Evolutionary conservation across 2,888 invertebrate genomes (phyloP).

Genomic region (Agrilus biguttatus): DNA sequence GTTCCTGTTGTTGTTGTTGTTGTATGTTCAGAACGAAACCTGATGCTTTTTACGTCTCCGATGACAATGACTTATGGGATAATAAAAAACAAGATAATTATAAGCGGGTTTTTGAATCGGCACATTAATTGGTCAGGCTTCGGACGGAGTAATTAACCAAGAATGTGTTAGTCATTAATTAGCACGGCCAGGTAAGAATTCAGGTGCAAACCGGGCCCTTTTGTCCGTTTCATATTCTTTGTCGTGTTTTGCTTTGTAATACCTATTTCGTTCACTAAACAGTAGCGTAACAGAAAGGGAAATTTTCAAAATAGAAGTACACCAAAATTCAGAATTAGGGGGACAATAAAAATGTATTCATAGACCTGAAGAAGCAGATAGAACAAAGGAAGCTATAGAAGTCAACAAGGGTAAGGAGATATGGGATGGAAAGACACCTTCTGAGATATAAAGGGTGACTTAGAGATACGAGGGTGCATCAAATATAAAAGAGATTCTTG

Average conservation of each 20-base stretch:
- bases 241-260: slow-evolving; percentile 18
- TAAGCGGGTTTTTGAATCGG: slow-evolving; percentile 25
- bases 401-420: too few species aligned
- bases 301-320: too few species aligned
- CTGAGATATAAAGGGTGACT: too few species aligned
- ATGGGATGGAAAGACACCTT: too few species aligned
- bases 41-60: slow-evolving; percentile 18
- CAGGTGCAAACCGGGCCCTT: slow-evolving; percentile 15
- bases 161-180: slow-evolving; percentile 28
- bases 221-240: slow-evolving; percentile 10
- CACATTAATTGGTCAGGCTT: slow-evolving; percentile 27
- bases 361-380: too few species aligned
- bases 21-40: slow-evolving; percentile 25
- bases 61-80: slow-evolving; percentile 18
- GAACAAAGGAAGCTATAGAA: too few species aligned
- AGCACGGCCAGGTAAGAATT: slow-evolving; percentile 20
- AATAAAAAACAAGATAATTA: slow-evolving; percentile 28
- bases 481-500: too few species aligned
- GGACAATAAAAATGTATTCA: too few species aligned
- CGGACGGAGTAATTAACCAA: slow-evolving; percentile 26
- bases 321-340: too few species aligned
- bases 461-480: too few species aligned
- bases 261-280: slow-evolving; percentile 8
- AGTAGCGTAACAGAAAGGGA: too few species aligned
- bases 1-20: too few species aligned